Evolutionary conservation across 37 sponge, comb jelly and placozoan genomes (phyloP), one percentile per base, ranked within the genome.

Genomic region (Ephydatia muelleri): DNA sequence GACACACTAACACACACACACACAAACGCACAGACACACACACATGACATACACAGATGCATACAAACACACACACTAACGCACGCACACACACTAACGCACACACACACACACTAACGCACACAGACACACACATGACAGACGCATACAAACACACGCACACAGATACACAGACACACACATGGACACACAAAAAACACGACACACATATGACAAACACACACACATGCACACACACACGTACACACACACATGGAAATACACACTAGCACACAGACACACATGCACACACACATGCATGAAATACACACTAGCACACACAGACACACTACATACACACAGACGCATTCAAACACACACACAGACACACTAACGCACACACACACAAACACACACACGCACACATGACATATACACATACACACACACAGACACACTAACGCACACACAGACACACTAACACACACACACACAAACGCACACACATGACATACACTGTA

Each of bases 61-160:
- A 27, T 27, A 27, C 22, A 23, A 11, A 23, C 34, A 26, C 34
- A 57, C 3, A 80, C 68, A 80, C 68, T 65, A 38, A 65, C 68
- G 12, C 68, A 57, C 35, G 31, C 68, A 80, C 80, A n/a, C n/a
- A n/a, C n/a, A n/a, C n/a, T n/a, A 29, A 30, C 72, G 70, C 82
- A 69, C 48, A 38, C 71, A 69, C 72, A 82, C 82, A 69, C 49
- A 82, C 72, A 70, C 70, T 67, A 68, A 80, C 70, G 67, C 81
- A 81, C 72, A 70, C 82, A 82, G 48, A 82, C 82, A 82, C 72
- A 70, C 82, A 82, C 68, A 70, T n/a, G n/a, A n/a, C n/a, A n/a
- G n/a, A n/a, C n/a, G n/a, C n/a, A n/a, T n/a, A n/a, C 70, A 67
- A 68, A 68, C 67, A 27, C 66, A 27, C 22, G 9, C 64, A 23